Conservation (phyloP, 2,797 vertebrate species). For the Notolabrus celidotus region DNA sequence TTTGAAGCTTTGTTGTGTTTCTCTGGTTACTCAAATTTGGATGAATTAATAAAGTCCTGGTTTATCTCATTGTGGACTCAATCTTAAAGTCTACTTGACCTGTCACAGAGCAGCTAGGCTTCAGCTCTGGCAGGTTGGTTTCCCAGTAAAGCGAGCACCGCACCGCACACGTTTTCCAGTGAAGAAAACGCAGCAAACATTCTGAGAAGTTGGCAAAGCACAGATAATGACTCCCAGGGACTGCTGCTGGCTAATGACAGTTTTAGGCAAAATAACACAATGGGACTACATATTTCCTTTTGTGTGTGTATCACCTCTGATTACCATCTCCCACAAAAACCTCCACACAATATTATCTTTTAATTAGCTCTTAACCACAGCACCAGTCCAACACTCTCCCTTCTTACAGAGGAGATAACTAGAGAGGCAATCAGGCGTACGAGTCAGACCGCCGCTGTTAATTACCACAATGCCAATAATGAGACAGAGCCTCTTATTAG, state of each 20-base stretch:
- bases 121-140: background rate
- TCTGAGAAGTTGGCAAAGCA: slow-evolving; percentile 7
- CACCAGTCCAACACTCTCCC: slow-evolving; percentile 78
- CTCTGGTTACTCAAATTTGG: too few relatives aligned
- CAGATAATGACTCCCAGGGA: slow-evolving; percentile 18
- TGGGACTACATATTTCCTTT: slow-evolving; percentile 36
- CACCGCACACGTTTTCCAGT: slow-evolving; percentile 19
- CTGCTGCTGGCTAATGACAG: slow-evolving; percentile 22
- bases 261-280: slow-evolving; percentile 52
- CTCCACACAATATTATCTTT: slow-evolving; percentile 85
- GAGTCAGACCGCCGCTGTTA: slow-evolving; percentile 81
- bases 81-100: slow-evolving; percentile 4
- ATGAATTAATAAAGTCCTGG: too few relatives aligned
- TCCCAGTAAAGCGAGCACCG: slow-evolving; percentile 7
- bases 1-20: too few relatives aligned
- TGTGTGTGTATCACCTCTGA: slow-evolving; percentile 57
- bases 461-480: slow-evolving; percentile 87
- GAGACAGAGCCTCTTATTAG: slow-evolving; percentile 85
- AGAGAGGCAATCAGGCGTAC: slow-evolving; percentile 83
- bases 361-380: slow-evolving; percentile 87
- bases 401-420: slow-evolving; percentile 83
- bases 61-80: background rate
- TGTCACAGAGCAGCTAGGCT: background rate
- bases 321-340: slow-evolving; percentile 68
- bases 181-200: slow-evolving; percentile 22